These are phyloP conservation scores for Stictocephala bisonia DNA, from an alignment of 2,888 invertebrate species.

Conservation along the genomic window DNA sequence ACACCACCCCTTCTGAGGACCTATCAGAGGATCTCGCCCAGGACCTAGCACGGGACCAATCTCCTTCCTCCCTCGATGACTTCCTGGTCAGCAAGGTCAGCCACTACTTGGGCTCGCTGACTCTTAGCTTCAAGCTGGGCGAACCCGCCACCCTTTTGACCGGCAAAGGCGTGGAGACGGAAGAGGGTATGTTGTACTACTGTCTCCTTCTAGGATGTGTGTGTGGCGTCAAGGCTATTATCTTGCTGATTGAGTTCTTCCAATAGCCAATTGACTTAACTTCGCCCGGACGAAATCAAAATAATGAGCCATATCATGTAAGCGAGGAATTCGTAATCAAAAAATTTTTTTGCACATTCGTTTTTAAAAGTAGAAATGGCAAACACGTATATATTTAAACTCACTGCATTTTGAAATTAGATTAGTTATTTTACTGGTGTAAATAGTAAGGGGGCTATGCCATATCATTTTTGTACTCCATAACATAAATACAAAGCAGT, in stretches of 20 bases:
- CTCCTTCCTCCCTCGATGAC: constrained; percentile 75
- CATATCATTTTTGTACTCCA: too few species aligned
- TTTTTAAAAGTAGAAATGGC: too few species aligned
- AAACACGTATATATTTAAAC: too few species aligned
- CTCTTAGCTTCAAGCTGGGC: constrained; percentile 77
- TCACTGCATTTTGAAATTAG: too few species aligned
- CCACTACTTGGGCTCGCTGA: constrained; percentile 78
- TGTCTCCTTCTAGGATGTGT: constrained; percentile 15
- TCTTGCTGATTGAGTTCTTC: constrained; percentile 23
- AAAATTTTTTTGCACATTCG: too few species aligned
- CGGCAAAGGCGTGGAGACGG: not conserved
- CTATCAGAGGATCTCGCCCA: constrained; percentile 50
- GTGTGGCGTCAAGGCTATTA: constrained; percentile 11
- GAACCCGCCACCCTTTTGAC: constrained; percentile 66
- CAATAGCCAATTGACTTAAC: too few species aligned
- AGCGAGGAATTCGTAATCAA: too few species aligned
- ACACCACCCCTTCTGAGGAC: not conserved
- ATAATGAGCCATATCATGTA: too few species aligned
- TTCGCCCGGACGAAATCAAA: too few species aligned
- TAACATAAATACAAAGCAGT: too few species aligned
- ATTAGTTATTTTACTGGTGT: too few species aligned
- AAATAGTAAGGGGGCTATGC: too few species aligned
- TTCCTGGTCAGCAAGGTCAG: constrained; percentile 78
- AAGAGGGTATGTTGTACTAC: constrained; percentile 38
- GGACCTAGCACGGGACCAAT: constrained; percentile 64